phyloP scores from a whole-genome alignment of 2,113 vertebrate species.

The Gasterosteus aculeatus region DNA sequence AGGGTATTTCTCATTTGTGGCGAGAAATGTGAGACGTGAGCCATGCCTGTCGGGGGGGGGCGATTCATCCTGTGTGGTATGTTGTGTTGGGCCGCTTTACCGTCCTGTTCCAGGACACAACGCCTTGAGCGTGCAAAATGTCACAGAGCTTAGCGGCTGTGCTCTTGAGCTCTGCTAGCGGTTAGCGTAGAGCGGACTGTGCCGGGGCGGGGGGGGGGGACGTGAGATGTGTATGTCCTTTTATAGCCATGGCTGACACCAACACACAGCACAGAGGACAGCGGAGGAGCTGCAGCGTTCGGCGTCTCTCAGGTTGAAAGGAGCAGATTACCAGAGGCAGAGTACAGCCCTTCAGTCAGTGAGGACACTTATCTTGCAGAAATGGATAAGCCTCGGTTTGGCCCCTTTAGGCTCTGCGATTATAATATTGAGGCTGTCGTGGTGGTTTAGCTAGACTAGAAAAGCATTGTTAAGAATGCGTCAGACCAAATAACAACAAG shows the following conservation, averaged over 20 bases:
- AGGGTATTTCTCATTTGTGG: neutral
- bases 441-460: neutral
- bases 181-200: constrained; percentile 58
- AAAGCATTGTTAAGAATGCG: constrained; percentile 16
- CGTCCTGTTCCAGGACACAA: constrained; percentile 44
- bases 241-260: constrained; percentile 83
- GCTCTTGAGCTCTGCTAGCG: constrained; percentile 60
- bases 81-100: constrained; percentile 20
- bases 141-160: constrained; percentile 68
- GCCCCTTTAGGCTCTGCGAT: neutral
- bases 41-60: neutral
- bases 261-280: constrained; percentile 52
- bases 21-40: neutral
- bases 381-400: neutral
- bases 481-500: constrained; percentile 6
- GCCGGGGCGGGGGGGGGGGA: constrained; percentile 44
- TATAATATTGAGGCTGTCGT: neutral
- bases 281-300: constrained; percentile 64
- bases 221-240: constrained; percentile 80
- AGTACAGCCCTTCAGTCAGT: constrained; percentile 20
- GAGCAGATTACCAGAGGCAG: constrained; percentile 30
- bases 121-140: constrained; percentile 63
- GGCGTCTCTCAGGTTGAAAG: constrained; percentile 47
- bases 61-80: constrained; percentile 29
- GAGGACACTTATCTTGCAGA: neutral